Evolutionary conservation across 2,113 vertebrate species (phyloP).

Genomic region (Chaenocephalus aceratus): DNA sequence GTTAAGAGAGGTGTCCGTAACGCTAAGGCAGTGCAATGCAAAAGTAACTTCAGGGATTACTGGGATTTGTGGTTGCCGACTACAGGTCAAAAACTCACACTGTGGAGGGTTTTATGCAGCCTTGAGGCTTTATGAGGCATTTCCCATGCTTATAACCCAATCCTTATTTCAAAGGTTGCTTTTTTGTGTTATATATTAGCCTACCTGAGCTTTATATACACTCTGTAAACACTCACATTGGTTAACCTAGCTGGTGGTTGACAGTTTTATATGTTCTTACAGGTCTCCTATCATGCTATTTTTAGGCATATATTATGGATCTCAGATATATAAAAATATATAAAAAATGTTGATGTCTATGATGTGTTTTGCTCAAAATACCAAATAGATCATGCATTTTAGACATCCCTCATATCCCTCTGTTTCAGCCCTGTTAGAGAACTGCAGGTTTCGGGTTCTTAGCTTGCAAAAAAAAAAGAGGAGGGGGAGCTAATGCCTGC

Average conservation of each 20-base stretch:
- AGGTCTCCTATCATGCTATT: no score
- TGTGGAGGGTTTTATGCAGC: slow-evolving; percentile 21
- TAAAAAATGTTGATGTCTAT: no score
- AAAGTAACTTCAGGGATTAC: slow-evolving; percentile 48
- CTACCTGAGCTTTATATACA: slow-evolving; percentile 24
- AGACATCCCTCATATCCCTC: no score
- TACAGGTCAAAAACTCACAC: slow-evolving; percentile 49
- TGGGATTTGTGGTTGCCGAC: slow-evolving; percentile 40
- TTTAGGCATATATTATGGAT: no score
- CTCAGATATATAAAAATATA: no score
- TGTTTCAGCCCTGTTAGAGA: no score
- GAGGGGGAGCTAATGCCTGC: no score
- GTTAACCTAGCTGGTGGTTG: not conserved
- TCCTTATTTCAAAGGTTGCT: slow-evolving; percentile 11
- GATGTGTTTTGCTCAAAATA: no score
- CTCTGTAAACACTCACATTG: slow-evolving; percentile 28
- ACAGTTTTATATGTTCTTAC: no score
- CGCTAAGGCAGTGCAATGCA: slow-evolving; percentile 25
- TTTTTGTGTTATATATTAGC: slow-evolving; percentile 27
- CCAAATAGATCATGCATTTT: no score
- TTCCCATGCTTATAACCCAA: slow-evolving; percentile 1
- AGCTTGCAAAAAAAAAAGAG: no score
- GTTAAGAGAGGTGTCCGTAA: slow-evolving; percentile 13
- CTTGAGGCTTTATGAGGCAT: slow-evolving; percentile 24
- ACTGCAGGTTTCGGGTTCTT: no score